Conservation (phyloP, 2,797 vertebrate species). For the Mormyrops boulengeri region DNA sequence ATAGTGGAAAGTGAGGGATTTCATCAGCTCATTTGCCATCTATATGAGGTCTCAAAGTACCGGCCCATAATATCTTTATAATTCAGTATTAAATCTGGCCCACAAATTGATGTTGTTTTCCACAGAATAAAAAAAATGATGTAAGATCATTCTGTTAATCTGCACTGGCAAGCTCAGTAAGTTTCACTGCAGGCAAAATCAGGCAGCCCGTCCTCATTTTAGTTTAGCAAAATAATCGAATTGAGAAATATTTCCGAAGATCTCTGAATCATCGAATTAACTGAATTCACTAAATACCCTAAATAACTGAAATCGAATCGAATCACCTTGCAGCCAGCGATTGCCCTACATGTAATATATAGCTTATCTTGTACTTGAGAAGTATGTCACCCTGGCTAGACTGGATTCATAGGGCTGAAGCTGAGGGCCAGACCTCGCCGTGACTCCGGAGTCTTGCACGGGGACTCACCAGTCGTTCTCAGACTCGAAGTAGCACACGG, state of each 20-base stretch:
- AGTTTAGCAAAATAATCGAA: neutral
- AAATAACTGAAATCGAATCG: neutral
- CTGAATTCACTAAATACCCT: neutral
- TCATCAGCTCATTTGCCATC: neutral
- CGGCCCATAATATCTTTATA: neutral
- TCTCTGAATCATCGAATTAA: neutral
- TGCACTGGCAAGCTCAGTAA: neutral
- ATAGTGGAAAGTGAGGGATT: neutral
- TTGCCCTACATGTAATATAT: neutral
- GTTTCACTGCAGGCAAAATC: neutral
- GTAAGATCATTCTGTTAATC: neutral
- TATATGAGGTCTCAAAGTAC: neutral
- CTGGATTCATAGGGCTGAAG: neutral
- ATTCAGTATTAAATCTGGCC: neutral
- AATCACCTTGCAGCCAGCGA: neutral
- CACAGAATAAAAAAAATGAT: neutral
- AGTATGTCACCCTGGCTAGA: neutral
- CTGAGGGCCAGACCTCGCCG: neutral
- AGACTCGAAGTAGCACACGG: slow-evolving; percentile 97
- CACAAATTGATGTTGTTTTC: neutral
- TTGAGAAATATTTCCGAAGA: neutral
- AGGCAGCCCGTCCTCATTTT: neutral
- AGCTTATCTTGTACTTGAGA: neutral
- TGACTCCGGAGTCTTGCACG: neutral
- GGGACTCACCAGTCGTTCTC: slow-evolving; percentile 91